Conservation (phyloP, 2,113 vertebrate species). For the Neogale vison region DNA sequence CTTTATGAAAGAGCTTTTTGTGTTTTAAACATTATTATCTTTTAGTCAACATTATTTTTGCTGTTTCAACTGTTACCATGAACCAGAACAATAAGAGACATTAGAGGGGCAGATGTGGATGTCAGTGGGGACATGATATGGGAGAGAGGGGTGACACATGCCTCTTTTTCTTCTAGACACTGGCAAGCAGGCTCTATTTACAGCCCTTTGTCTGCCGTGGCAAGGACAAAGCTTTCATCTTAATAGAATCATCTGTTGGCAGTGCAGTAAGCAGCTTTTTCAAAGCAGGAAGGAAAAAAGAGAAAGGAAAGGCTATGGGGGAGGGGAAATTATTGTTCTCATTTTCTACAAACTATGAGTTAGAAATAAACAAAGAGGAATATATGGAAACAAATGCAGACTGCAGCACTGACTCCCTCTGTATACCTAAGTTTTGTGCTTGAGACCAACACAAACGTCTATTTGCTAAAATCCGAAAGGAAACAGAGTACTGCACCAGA, state of each 20-base stretch:
- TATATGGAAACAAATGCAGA: not conserved
- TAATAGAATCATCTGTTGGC: not conserved
- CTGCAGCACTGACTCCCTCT: not conserved
- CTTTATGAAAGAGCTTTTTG: not conserved
- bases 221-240: not conserved
- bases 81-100: not conserved
- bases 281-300: conserved; percentile 33
- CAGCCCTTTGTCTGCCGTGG: conserved; percentile 2
- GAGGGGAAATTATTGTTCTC: conserved; percentile 2
- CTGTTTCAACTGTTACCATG: not conserved
- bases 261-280: not conserved
- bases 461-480: not conserved
- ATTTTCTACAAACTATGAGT: not conserved
- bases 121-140: accelerated
- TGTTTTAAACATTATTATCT: conserved; percentile 13
- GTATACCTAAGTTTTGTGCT: not conserved
- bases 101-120: not conserved
- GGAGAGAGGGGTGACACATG: too few relatives aligned
- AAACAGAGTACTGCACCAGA: not conserved
- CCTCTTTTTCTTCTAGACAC: not conserved
- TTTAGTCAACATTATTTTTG: not conserved
- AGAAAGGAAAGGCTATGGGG: not conserved
- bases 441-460: not conserved
- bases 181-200: not conserved
- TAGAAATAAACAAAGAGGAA: not conserved